Conservation (phyloP, 2,888 invertebrate species). For the Zygaena filipendulae region DNA sequence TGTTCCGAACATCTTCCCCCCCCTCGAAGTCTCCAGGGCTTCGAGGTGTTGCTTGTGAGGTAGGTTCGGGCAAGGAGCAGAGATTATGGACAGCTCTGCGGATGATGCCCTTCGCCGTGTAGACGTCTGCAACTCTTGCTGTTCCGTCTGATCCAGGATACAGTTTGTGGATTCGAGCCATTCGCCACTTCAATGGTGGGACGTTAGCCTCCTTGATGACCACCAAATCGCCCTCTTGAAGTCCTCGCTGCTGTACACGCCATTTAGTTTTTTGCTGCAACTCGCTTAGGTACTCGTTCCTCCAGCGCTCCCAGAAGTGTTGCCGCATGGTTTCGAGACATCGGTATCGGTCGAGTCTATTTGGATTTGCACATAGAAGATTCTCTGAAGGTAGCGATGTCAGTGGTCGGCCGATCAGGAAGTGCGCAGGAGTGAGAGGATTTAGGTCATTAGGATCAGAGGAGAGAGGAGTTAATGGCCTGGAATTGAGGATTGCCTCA, state of each 20-base stretch:
- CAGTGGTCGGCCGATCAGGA: no score
- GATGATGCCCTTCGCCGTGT: background rate
- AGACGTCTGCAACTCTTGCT: conserved; percentile 1
- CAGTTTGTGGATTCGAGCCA: conserved; percentile 3
- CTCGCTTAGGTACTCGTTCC: no score
- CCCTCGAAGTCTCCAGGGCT: background rate
- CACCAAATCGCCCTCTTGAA: conserved; percentile 5
- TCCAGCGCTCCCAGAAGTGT: no score
- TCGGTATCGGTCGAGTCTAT: no score
- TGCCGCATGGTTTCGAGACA: no score
- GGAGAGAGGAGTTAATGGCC: background rate
- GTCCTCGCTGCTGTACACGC: conserved; percentile 2
- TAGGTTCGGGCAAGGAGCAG: background rate
- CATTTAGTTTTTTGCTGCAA: conserved; percentile 5
- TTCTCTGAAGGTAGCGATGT: no score
- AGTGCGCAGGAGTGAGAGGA: no score
- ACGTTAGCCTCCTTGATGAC: conserved; percentile 5
- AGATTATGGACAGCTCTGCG: conserved; percentile 1
- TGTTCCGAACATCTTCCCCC: no score
- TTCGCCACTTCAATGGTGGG: conserved; percentile 7
- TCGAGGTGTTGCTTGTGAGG: background rate
- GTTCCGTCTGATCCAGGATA: conserved; percentile 3
- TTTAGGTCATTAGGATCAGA: no score
- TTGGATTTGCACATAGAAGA: no score
- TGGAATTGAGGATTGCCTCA: background rate